Evolutionary conservation across 2,888 invertebrate genomes (phyloP), one percentile per base, ranked within the genome.

Genomic region (Papilio gigon): DNA sequence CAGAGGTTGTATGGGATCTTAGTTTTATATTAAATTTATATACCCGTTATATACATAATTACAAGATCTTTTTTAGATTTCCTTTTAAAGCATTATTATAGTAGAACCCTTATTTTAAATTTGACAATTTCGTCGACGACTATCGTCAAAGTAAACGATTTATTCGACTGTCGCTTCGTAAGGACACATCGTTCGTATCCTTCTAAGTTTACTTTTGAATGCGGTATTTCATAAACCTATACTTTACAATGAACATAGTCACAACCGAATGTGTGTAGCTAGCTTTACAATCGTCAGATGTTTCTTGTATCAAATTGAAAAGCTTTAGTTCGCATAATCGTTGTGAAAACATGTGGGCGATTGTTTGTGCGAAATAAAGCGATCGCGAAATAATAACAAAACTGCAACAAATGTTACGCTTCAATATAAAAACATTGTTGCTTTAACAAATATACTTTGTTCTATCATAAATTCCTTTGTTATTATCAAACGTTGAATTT

Each of bases 261-360:
- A n/a, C n/a, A n/a, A n/a, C n/a, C n/a, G 4, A 47, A 22, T 25
- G 47, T 0, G 11, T 6, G 22, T 12, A 12, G 1, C 11, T 11
- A 22, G 1, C 1, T 0, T 11, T 12, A 22, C 47, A 22, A 50
- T 12, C 25, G 14, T 50, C 53, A 56, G 53, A 56, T 56, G 53
- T 56, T 56, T 56, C 53, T 8, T 30, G 53, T 56, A 56, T 30
- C 25, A n/a, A 56, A 30, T 56, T 17, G 30, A 56, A 56, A n/a
- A 9, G 17, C n/a, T 53, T 53, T 30, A 56, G 9, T 56, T 50
- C 47, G 27, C 30, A 25, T 4, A 53, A 53, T 2, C 12, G 50
- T 17, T 53, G 30, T 53, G 30, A 53, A 30, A 53, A 30, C 30
- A n/a, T 8, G 53, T 53, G 30, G 53, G 53, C 53, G 53, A 53